Conservation (phyloP, 2,888 invertebrate species). For the Pogonocherus hispidulus region DNA sequence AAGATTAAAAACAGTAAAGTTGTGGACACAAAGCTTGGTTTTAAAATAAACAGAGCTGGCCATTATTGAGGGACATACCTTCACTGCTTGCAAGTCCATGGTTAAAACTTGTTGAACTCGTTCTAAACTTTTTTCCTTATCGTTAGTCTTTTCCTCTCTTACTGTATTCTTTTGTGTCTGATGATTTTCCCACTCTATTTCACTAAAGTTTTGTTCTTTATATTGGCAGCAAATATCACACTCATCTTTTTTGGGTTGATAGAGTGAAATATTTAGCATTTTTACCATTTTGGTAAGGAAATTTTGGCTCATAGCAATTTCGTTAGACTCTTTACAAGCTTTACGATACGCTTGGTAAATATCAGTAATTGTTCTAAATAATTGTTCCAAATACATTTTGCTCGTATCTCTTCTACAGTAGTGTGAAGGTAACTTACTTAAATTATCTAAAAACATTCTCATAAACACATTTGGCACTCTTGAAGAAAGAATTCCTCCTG, state of each 20-base stretch:
- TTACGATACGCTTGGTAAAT: not conserved
- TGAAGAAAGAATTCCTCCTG: too few relatives aligned
- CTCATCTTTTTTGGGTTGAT: conserved; percentile 18
- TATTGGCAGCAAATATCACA: conserved; percentile 17
- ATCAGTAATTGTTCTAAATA: not conserved
- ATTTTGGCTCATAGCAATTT: not conserved
- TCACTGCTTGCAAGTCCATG: conserved; percentile 21
- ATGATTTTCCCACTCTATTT: conserved; percentile 19
- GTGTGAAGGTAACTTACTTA: not conserved
- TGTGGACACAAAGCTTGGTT: conserved; percentile 26
- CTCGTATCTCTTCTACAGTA: conserved; percentile 4
- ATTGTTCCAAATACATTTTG: not conserved
- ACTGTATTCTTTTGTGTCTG: conserved; percentile 2
- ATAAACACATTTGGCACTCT: not conserved
- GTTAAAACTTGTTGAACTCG: conserved; percentile 44
- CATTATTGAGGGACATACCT: conserved; percentile 2
- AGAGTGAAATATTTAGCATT: conserved; percentile 29
- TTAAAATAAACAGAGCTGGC: conserved; percentile 27
- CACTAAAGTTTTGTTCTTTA: conserved; percentile 11
- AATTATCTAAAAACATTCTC: not conserved
- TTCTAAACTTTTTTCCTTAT: conserved; percentile 21
- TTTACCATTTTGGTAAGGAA: conserved; percentile 12
- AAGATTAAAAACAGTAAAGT: conserved; percentile 54
- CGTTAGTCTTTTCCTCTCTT: conserved; percentile 16
- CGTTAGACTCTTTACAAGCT: not conserved